A percentile compares a stretch with the other conserved stretches of the same genome.
Evolutionary conservation across 2,113 vertebrate species (phyloP).

Genomic region (Ailurus styani): DNA sequence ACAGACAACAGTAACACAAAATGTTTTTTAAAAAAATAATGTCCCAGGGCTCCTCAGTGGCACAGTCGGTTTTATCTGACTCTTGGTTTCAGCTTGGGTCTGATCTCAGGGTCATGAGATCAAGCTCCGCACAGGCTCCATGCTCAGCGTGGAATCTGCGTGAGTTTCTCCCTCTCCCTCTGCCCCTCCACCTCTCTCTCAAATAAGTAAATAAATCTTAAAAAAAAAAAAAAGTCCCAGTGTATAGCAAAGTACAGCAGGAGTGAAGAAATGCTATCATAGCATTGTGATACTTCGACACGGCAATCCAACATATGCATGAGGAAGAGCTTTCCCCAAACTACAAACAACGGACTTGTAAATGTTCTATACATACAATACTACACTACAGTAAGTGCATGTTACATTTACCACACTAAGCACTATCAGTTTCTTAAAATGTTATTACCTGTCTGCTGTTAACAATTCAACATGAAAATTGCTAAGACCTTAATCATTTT

Average conservation of each 20-base stretch:
- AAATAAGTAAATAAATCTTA: neutral
- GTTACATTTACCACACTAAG: neutral
- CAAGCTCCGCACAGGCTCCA: neutral
- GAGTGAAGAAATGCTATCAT: neutral
- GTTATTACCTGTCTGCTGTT: neutral
- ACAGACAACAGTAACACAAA: neutral
- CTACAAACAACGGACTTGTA: neutral
- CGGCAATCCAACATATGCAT: neutral
- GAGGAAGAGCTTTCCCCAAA: neutral
- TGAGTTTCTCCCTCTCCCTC: neutral
- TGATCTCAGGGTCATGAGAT: neutral
- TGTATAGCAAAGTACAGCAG: neutral
- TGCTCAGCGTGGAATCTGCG: neutral
- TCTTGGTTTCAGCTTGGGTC: neutral
- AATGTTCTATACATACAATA: neutral
- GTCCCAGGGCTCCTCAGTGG: neutral
- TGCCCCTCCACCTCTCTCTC: neutral
- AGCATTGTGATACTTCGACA: neutral
- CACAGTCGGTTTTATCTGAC: neutral
- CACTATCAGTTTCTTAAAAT: constrained; percentile 6
- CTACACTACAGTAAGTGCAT: neutral
- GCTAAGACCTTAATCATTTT: neutral
- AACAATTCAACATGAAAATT: neutral
- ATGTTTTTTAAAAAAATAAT: neutral
- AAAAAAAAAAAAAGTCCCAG: neutral